Conservation (phyloP, 2,888 invertebrate species). For the Meganola albula region DNA sequence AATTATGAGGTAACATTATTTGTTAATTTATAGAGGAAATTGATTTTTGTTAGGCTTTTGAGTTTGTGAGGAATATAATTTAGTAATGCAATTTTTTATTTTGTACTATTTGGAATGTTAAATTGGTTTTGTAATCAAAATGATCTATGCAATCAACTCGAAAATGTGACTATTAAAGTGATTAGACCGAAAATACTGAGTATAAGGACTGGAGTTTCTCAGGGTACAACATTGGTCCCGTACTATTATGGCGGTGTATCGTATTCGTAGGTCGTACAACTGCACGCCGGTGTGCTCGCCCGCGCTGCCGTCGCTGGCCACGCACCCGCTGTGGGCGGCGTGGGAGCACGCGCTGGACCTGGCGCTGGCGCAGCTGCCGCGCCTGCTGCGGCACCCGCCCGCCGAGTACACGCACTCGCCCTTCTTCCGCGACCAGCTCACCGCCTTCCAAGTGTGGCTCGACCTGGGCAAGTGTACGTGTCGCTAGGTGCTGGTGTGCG, state of each 20-base stretch:
- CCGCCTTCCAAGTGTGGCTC: constrained; percentile 98
- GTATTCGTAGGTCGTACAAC: constrained; percentile 89
- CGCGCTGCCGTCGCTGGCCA: constrained; percentile 91
- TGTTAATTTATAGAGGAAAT: neutral
- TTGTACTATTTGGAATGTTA: neutral
- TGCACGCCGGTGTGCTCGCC: constrained; percentile 98
- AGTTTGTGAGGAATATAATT: neutral
- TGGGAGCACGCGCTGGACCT: constrained; percentile 99
- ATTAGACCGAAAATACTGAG: too few species aligned
- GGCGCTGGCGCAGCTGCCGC: constrained; percentile 93
- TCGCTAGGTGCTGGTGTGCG: neutral
- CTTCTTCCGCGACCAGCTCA: constrained; percentile 98
- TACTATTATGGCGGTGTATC: too few species aligned
- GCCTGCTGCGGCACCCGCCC: constrained; percentile 79
- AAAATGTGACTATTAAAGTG: too few species aligned
- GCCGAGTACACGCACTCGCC: constrained; percentile 83
- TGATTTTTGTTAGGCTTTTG: neutral
- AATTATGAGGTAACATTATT: constrained; percentile 91
- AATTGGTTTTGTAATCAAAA: too few species aligned
- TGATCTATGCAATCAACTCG: too few species aligned
- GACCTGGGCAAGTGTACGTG: constrained; percentile 79
- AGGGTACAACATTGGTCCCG: too few species aligned
- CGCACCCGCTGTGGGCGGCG: constrained; percentile 96
- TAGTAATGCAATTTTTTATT: neutral
- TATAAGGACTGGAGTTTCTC: too few species aligned